Percentiles rank a stretch among this genome's conserved stretches.
Evolutionary conservation across 37 sponge, comb jelly and placozoan genomes (phyloP).

Genomic region (Dysidea cf. avara): DNA sequence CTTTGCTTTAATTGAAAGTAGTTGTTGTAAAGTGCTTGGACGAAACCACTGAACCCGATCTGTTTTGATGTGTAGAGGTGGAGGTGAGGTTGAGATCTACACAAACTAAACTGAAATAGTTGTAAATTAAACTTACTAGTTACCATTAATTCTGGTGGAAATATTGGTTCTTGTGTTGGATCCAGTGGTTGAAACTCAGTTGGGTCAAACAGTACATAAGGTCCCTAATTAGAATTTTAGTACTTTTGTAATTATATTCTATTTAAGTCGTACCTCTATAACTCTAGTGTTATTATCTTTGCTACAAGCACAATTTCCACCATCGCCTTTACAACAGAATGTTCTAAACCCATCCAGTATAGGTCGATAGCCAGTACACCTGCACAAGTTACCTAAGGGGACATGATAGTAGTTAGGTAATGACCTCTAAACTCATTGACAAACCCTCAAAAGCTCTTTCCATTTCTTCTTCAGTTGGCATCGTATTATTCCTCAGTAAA

Average conservation of each 20-base stretch:
- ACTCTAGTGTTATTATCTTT: too few species aligned
- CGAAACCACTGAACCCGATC: slow-evolving; percentile 60
- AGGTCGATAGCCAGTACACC: slow-evolving; percentile 90
- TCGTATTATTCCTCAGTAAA: slow-evolving; percentile 70
- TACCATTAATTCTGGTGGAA: slow-evolving; percentile 83
- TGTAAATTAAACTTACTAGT: too few species aligned
- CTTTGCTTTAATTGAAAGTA: slow-evolving; percentile 60
- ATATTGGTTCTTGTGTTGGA: slow-evolving; percentile 81
- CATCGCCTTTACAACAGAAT: slow-evolving; percentile 13
- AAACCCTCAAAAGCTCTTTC: slow-evolving; percentile 85
- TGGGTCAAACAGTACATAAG: slow-evolving; percentile 57
- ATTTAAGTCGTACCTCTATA: too few species aligned
- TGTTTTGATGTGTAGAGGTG: slow-evolving; percentile 47
- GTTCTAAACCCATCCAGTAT: slow-evolving; percentile 86
- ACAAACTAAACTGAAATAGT: too few species aligned
- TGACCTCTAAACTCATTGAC: too few species aligned
- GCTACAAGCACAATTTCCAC: too few species aligned
- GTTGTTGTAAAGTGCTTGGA: slow-evolving; percentile 62
- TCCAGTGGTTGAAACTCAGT: slow-evolving; percentile 69
- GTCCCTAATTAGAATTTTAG: neutral
- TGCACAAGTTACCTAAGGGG: slow-evolving; percentile 85
- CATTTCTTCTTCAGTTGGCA: slow-evolving; percentile 73
- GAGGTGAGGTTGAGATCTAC: slow-evolving; percentile 4
- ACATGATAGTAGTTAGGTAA: neutral
- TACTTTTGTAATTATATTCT: neutral